Percentiles rank a stretch among this genome's conserved stretches.
phyloP scores from a whole-genome alignment of 2,888 invertebrate species.

The Scrobipalpa atriplicella region DNA sequence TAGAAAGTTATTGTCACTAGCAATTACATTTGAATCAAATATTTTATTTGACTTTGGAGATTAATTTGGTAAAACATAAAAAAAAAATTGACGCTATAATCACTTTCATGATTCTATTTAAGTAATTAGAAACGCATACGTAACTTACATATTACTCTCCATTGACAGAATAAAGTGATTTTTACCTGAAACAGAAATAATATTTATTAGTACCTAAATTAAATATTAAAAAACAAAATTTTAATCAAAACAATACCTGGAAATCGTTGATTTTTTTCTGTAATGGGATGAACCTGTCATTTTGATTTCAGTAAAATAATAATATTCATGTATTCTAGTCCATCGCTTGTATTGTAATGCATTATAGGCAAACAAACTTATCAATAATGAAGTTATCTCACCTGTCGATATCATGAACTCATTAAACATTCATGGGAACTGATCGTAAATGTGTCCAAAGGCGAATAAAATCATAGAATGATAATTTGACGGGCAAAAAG shows the following conservation, averaged over 20 bases:
- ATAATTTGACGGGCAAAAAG: neutral
- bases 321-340: neutral
- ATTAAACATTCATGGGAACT: slow-evolving; percentile 20
- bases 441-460: slow-evolving; percentile 25
- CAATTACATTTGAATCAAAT: too few relatives aligned
- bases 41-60: too few relatives aligned
- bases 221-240: neutral
- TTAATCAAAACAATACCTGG: too few relatives aligned
- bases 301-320: neutral
- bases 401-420: slow-evolving; percentile 14
- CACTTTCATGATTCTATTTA: too few relatives aligned
- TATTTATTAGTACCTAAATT: neutral
- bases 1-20: too few relatives aligned
- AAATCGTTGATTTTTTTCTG: too few relatives aligned
- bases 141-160: neutral
- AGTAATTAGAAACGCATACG: neutral
- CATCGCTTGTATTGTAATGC: neutral
- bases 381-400: slow-evolving; percentile 18
- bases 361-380: neutral
- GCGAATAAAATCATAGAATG: slow-evolving; percentile 20
- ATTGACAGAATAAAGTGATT: neutral
- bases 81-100: too few relatives aligned
- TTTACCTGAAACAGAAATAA: slow-evolving; percentile 11
- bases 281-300: neutral
- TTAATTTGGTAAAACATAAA: too few relatives aligned